A percentile compares a stretch with the other conserved stretches of the same genome.
Evolutionary conservation across 2,113 vertebrate species (phyloP).

Genomic region (Erythrocercus mccallii): DNA sequence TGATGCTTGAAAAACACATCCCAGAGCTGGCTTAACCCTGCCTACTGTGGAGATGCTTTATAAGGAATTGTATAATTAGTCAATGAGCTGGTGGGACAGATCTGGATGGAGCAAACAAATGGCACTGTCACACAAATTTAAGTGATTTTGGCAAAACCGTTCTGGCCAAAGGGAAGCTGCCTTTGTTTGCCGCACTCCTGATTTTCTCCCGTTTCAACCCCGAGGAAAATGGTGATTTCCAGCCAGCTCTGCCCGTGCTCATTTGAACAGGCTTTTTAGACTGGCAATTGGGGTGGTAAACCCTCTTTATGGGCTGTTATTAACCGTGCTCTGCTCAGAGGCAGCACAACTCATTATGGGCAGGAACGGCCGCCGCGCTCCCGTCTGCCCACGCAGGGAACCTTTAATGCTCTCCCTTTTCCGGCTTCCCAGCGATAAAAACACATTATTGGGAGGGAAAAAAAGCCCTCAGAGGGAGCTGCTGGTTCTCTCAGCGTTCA

Average conservation of each 20-base stretch:
- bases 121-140: background rate
- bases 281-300: conserved; percentile 29
- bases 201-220: background rate
- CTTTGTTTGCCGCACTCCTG: background rate
- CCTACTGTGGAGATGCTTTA: background rate
- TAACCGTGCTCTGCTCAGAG: conserved; percentile 4
- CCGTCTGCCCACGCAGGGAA: background rate
- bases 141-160: background rate
- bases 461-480: background rate
- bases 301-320: conserved; percentile 16
- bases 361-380: background rate
- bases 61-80: background rate
- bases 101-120: background rate
- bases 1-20: background rate
- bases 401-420: conserved; percentile 1
- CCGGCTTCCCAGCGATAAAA: background rate
- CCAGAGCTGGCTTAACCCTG: background rate
- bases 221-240: background rate
- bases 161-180: background rate
- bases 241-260: background rate
- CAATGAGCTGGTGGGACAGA: background rate
- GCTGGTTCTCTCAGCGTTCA: background rate
- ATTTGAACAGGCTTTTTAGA: background rate
- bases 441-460: background rate
- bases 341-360: conserved; percentile 8